A percentile compares a stretch with the other conserved stretches of the same genome.
Evolutionary conservation across 64 coral and sea anemone genomes (phyloP).

Genomic region (Hydrozoanthus tunicans): DNA sequence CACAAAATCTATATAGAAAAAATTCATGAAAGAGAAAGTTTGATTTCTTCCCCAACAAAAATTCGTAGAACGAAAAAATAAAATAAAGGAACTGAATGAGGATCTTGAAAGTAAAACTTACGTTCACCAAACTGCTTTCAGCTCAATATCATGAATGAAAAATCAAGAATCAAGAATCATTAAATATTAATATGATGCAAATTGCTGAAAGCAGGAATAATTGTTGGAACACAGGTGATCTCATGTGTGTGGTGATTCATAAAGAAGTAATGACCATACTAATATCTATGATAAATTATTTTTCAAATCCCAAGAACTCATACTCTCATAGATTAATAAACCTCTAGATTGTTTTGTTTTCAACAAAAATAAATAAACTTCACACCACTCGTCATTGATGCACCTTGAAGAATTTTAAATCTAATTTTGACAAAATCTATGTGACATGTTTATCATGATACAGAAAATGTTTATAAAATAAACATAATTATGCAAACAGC

Average conservation of each 20-base stretch:
- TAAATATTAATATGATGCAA: constrained; percentile 61
- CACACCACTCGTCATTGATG: too few species aligned
- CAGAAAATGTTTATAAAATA: too few species aligned
- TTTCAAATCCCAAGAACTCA: too few species aligned
- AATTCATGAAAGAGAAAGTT: not conserved
- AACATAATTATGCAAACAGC: too few species aligned
- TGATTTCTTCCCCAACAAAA: not conserved
- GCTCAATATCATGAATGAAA: constrained; percentile 32
- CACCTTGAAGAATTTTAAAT: too few species aligned
- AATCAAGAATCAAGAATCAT: constrained; percentile 31
- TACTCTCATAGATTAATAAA: too few species aligned
- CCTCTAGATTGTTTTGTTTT: too few species aligned
- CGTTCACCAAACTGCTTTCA: constrained; percentile 12
- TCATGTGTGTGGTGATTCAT: not conserved
- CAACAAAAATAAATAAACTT: too few species aligned
- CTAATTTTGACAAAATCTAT: too few species aligned
- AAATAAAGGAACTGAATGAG: not conserved
- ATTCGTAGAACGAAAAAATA: not conserved
- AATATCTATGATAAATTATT: not conserved
- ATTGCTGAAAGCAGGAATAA: constrained; percentile 17
- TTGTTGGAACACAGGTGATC: constrained; percentile 37
- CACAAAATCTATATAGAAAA: not conserved
- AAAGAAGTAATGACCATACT: not conserved
- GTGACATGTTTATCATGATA: too few species aligned
- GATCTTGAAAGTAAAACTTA: not conserved